Conservation (phyloP, 2,113 vertebrate genomes). For the Petromus typicus region DNA sequence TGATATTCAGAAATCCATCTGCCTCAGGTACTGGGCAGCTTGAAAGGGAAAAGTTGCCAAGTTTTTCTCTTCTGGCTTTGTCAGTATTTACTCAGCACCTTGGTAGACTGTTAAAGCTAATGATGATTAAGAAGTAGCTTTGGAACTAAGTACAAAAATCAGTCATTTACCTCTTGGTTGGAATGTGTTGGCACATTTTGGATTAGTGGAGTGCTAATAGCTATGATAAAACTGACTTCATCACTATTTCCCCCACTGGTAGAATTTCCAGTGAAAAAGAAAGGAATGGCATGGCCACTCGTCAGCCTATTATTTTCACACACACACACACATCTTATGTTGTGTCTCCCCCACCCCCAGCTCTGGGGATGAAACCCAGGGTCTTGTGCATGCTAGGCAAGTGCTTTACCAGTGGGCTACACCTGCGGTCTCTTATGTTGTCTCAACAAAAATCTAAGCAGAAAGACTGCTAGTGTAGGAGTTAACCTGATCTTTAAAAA, state of each 20-base stretch:
- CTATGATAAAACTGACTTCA: not conserved
- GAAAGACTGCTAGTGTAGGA: not conserved
- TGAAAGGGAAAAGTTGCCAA: not conserved
- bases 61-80: not conserved
- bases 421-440: not conserved
- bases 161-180: not conserved
- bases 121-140: not conserved
- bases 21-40: not conserved
- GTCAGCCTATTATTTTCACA: not conserved
- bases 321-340: not conserved
- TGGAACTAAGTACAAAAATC: not conserved
- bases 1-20: not conserved
- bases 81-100: conserved; percentile 14
- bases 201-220: not conserved
- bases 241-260: rapidly evolving
- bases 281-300: too few species aligned
- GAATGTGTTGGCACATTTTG: not conserved
- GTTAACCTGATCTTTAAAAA: not conserved
- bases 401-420: not conserved
- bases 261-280: not conserved
- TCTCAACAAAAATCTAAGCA: not conserved
- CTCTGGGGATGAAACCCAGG: too few species aligned
- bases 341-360: too few species aligned
- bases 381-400: not conserved
- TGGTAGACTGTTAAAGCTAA: not conserved